These are phyloP conservation scores for Clarias macrocephalus DNA, from an alignment of 2,113 vertebrate species.

Conservation along the genomic window DNA sequence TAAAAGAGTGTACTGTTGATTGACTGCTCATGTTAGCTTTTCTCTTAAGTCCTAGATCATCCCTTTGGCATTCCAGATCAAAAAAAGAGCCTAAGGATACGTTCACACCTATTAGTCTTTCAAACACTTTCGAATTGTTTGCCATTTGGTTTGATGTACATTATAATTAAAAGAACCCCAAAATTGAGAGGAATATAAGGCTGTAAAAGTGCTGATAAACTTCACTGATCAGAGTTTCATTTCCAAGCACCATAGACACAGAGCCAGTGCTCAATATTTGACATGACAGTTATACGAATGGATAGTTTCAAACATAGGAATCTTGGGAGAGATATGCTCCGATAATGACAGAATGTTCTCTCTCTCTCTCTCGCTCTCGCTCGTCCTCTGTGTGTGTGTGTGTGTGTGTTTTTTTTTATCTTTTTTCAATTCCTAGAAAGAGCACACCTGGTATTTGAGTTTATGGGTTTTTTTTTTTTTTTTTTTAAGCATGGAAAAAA, in stretches of 20 bases:
- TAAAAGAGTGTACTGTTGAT: constrained; percentile 7
- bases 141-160: not conserved
- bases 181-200: not conserved
- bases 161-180: not conserved
- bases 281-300: not conserved
- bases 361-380: not conserved
- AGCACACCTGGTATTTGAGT: not conserved
- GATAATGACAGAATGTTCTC: not conserved
- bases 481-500: not conserved
- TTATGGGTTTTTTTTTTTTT: not conserved
- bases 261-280: not conserved
- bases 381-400: too few species aligned
- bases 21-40: constrained; percentile 25
- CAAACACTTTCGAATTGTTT: not conserved
- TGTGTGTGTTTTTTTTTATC: not conserved
- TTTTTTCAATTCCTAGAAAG: not conserved
- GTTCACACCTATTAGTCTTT: not conserved
- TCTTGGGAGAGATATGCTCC: not conserved
- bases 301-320: not conserved
- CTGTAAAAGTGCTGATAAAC: not conserved
- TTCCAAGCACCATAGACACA: not conserved
- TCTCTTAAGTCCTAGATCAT: constrained; percentile 9
- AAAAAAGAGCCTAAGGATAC: not conserved
- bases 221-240: too few species aligned
- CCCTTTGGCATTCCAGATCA: not conserved